A percentile compares a stretch with the other conserved stretches of the same genome.
These are phyloP conservation scores for Cyphotilapia sp. DNA, from an alignment of 2,113 vertebrate species.

Conservation along the genomic window DNA sequence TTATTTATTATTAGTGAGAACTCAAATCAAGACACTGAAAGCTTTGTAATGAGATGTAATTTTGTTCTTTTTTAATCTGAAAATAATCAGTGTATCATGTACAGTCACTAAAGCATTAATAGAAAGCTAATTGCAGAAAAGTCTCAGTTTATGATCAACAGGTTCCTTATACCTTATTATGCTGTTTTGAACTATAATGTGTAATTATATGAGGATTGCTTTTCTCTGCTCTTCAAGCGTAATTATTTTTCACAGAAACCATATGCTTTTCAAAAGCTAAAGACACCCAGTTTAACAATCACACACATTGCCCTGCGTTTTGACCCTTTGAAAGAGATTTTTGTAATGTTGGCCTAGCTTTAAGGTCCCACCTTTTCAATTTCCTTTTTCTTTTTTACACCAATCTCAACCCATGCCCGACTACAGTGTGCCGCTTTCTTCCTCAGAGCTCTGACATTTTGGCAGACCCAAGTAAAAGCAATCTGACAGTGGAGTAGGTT, in stretches of 20 bases:
- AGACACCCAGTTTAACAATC: not conserved
- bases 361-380: not conserved
- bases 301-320: not conserved
- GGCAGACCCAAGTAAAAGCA: constrained; percentile 34
- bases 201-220: not conserved
- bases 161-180: not conserved
- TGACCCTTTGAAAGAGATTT: not conserved
- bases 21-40: not conserved
- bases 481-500: constrained; percentile 1
- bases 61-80: not conserved
- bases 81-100: not conserved
- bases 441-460: constrained; percentile 37
- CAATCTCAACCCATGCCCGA: not conserved
- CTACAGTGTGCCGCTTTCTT: constrained; percentile 17
- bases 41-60: not conserved
- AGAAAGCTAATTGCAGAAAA: not conserved
- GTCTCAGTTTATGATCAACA: not conserved
- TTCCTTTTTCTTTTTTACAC: not conserved
- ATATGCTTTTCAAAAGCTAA: not conserved
- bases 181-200: not conserved
- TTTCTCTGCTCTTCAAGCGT: not conserved
- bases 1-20: not conserved
- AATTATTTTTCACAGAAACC: not conserved
- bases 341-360: not conserved
- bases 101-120: not conserved